Evolutionary conservation across 1,140 invertebrate species (phyloP).

Genomic region (Dinoponera quadriceps): DNA sequence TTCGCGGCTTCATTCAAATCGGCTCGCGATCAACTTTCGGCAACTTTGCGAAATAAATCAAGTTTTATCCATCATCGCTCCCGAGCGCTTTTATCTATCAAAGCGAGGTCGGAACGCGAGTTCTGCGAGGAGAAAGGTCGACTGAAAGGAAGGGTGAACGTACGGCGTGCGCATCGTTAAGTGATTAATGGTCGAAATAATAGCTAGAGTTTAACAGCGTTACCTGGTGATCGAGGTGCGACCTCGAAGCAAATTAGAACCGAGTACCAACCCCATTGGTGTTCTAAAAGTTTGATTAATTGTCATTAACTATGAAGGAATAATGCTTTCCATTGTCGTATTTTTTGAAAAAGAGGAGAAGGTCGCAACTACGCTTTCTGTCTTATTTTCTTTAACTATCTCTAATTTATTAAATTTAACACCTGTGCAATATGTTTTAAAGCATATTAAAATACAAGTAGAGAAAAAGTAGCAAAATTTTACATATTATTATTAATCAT

Average conservation of each 20-base stretch:
- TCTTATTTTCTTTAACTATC: not conserved
- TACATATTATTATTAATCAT: too few relatives aligned
- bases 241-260: slow-evolving; percentile 72
- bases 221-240: slow-evolving; percentile 69
- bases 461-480: too few relatives aligned
- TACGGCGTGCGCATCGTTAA: slow-evolving; percentile 48
- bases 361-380: not conserved
- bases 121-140: slow-evolving; percentile 9
- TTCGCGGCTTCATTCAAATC: not conserved
- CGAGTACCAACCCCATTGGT: slow-evolving; percentile 61
- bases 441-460: too few relatives aligned
- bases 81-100: slow-evolving; percentile 20
- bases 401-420: too few relatives aligned
- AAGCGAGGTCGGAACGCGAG: slow-evolving; percentile 9
- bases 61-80: slow-evolving; percentile 17
- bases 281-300: slow-evolving; percentile 75
- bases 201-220: slow-evolving; percentile 72
- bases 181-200: slow-evolving; percentile 75
- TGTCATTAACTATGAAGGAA: slow-evolving; percentile 47
- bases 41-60: not conserved
- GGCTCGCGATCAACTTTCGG: not conserved
- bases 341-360: not conserved
- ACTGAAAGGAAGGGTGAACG: slow-evolving; percentile 49
- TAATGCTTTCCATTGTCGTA: slow-evolving; percentile 56
- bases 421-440: too few relatives aligned